These are phyloP conservation scores for Branchinecta sandiegonensis DNA, from an alignment of 2,888 invertebrate genomes.

Conservation along the genomic window DNA sequence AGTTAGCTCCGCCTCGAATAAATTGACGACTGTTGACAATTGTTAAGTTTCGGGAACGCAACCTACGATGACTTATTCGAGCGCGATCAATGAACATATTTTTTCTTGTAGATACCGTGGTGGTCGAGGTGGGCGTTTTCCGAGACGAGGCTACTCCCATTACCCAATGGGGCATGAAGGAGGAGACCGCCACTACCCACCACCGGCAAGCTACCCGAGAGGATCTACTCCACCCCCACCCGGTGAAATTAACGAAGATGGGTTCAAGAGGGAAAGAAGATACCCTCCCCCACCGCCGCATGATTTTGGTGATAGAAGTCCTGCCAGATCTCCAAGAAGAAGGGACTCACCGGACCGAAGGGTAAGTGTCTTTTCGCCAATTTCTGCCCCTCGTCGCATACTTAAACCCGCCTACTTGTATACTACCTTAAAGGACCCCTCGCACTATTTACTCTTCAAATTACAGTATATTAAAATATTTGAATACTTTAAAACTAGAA, in stretches of 20 bases:
- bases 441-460: too few relatives aligned
- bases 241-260: not conserved
- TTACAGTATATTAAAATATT: too few relatives aligned
- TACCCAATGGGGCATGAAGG: not conserved
- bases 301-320: conserved; percentile 4
- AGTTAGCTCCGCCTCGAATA: too few relatives aligned
- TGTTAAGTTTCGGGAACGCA: too few relatives aligned
- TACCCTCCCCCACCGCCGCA: conserved; percentile 5
- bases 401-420: too few relatives aligned
- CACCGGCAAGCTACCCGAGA: too few relatives aligned
- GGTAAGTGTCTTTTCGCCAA: too few relatives aligned
- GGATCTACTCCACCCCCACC: not conserved
- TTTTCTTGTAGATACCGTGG: not conserved
- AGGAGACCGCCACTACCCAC: not conserved
- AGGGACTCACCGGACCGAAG: not conserved
- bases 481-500: too few relatives aligned
- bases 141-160: not conserved
- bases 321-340: not conserved
- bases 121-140: not conserved
- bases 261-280: not conserved
- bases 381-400: too few relatives aligned
- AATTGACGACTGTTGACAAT: too few relatives aligned
- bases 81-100: not conserved
- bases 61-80: too few relatives aligned
- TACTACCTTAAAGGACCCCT: too few relatives aligned